Percentiles rank a stretch among this genome's conserved stretches.
These are phyloP conservation scores for Malurus splendens DNA, from an alignment of 2,797 vertebrate species.

Conservation along the genomic window DNA sequence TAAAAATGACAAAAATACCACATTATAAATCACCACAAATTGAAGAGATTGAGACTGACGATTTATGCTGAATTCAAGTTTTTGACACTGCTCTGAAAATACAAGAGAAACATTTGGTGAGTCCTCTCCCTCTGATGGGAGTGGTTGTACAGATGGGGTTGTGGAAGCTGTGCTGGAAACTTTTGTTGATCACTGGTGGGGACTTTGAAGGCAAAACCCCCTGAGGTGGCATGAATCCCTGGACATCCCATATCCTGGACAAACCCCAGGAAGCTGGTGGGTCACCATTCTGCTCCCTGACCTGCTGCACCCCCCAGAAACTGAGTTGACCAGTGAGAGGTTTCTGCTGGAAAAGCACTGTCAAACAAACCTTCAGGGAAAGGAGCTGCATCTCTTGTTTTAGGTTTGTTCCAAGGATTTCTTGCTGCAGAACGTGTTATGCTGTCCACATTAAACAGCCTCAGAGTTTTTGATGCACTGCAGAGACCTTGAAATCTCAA, in stretches of 20 bases:
- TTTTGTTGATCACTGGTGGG: background rate
- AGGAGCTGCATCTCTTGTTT: background rate
- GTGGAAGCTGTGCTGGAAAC: background rate
- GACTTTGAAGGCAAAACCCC: background rate
- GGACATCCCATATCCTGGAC: background rate
- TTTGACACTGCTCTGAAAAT: background rate
- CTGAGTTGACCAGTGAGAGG: background rate
- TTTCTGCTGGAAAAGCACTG: background rate
- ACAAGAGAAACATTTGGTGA: background rate
- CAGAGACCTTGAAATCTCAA: constrained; percentile 53
- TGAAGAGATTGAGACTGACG: background rate
- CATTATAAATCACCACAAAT: background rate
- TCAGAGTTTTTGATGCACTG: constrained; percentile 38
- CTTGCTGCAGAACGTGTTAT: background rate
- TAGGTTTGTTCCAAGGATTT: background rate
- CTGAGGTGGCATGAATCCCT: too few species aligned
- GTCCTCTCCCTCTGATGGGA: background rate
- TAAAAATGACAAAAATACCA: background rate
- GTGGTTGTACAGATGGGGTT: background rate
- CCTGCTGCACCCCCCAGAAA: background rate
- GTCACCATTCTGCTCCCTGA: background rate
- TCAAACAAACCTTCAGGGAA: background rate
- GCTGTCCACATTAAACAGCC: background rate
- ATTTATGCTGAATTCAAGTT: background rate
- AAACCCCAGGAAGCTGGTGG: background rate